Percentiles rank a stretch among this genome's conserved stretches.
phyloP scores from a whole-genome alignment of 2,113 vertebrate species.

The Pelodiscus sinensis region DNA sequence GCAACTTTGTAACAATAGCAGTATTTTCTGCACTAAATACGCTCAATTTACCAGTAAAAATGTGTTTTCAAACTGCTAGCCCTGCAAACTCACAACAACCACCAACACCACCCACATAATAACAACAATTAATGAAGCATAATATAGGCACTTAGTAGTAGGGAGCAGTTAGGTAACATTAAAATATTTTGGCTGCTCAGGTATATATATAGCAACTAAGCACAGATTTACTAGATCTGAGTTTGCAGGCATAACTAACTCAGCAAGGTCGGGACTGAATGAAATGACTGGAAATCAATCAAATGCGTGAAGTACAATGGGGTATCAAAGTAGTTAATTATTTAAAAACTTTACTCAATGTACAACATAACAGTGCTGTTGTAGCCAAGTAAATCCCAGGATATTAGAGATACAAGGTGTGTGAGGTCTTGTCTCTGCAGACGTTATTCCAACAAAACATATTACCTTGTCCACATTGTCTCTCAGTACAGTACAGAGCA shows the following conservation, averaged over 20 bases:
- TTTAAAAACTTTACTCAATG: conserved; percentile 57
- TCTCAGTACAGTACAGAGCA: background rate
- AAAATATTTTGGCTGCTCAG: conserved; percentile 31
- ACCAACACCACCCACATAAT: background rate
- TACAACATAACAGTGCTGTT: background rate
- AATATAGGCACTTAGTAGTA: background rate
- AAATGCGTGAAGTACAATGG: conserved; percentile 25
- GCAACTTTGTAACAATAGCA: background rate
- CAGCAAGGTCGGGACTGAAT: conserved; percentile 63
- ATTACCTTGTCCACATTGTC: background rate
- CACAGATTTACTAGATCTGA: conserved; percentile 41
- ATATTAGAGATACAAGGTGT: background rate
- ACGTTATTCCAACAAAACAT: background rate
- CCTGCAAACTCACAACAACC: background rate
- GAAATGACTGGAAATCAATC: conserved; percentile 50
- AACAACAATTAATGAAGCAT: background rate
- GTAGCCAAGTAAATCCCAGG: background rate
- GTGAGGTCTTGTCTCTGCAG: background rate
- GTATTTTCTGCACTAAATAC: background rate
- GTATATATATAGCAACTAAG: conserved; percentile 35
- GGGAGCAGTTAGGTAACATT: conserved; percentile 30
- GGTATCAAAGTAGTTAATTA: conserved; percentile 48
- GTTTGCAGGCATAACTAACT: conserved; percentile 30
- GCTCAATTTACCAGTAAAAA: conserved; percentile 22
- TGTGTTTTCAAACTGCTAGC: conserved; percentile 18